phyloP scores from a whole-genome alignment of 1,140 invertebrate species.

The Sarcophaga bullata region DNA sequence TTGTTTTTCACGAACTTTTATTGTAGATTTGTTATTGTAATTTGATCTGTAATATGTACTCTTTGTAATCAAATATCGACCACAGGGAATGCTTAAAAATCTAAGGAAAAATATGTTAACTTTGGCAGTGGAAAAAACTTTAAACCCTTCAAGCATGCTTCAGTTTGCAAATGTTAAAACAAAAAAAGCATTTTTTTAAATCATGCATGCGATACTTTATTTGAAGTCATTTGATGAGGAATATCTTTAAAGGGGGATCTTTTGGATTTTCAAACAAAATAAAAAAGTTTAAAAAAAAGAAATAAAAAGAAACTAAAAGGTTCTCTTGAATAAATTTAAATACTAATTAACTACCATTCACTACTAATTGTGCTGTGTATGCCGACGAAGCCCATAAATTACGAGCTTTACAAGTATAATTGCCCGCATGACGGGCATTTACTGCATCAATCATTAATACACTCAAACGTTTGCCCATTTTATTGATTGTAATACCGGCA shows the following conservation, averaged over 20 bases:
- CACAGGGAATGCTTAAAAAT: no score
- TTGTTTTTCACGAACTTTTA: no score
- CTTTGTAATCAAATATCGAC: no score
- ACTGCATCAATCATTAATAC: conserved; percentile 69
- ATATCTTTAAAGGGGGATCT: background rate
- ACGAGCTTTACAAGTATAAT: conserved; percentile 74
- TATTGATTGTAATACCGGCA: conserved; percentile 67
- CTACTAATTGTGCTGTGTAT: conserved; percentile 59
- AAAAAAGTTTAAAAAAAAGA: background rate
- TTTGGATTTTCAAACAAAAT: background rate
- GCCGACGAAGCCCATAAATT: conserved; percentile 73
- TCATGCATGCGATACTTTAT: background rate
- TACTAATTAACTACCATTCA: conserved; percentile 58
- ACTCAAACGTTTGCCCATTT: conserved; percentile 71
- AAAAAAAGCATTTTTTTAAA: background rate
- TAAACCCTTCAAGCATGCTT: no score
- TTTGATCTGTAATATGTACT: no score
- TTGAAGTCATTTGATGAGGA: background rate
- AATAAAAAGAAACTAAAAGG: background rate
- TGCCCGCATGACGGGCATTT: conserved; percentile 69
- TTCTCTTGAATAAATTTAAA: conserved; percentile 30
- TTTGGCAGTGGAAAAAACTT: no score
- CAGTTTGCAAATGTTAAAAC: no score
- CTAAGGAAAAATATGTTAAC: no score
- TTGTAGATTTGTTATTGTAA: no score